Base-by-base conservation (phyloP, 2,888 invertebrate genomes). In the Andrena bicolor region DNA sequence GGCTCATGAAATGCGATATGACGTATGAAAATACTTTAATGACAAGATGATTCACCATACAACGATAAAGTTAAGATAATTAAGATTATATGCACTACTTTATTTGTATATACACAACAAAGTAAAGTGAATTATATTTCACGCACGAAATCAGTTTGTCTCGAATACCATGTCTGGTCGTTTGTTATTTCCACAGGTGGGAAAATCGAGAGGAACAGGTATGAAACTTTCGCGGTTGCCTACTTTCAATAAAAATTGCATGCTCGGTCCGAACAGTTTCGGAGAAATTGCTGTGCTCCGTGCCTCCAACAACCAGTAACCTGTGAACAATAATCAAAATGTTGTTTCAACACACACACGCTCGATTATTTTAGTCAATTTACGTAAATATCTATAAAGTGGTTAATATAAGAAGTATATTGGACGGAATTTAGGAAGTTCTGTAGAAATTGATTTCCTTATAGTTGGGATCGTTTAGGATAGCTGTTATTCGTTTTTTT, bases 221-320 rank as follows among this genome's bases (percentile, higher is more conserved):
- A 89, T 87, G 61, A 91, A 80, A 68, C 85, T 91, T 80, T 88
- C 88, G 2, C 74, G 85, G 3, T 60, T 74, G 56, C 92, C 92
- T 6, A 92, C 89, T n/a, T 82, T 88, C 85, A 91, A 85, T 49
- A 92, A 56, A 64, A 92, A 92, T 81, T 92, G 90, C 89, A 91
- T 89, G 10, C 88, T 86, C 20, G 91, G 89, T 16, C 89, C 88
- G 10, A 81, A 73, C 7, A 66, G 75, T 35, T 71, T 82, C 16
- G 88, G 80, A 23, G 85, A 84, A 26, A 87, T 72, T 20, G 82
- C 91, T 1, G 90, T 90, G 32, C 86, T 86, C 64, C 92, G 84
- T 23, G 88, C 88, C 83, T 92, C 92, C 91, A 90, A 91, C 10
- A 92, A 77, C 92, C 92, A 92, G 61, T 91, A 92, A 30, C 91